These are phyloP conservation scores for Frankliniella intonsa DNA, from an alignment of 2,888 invertebrate genomes.

Conservation along the genomic window DNA sequence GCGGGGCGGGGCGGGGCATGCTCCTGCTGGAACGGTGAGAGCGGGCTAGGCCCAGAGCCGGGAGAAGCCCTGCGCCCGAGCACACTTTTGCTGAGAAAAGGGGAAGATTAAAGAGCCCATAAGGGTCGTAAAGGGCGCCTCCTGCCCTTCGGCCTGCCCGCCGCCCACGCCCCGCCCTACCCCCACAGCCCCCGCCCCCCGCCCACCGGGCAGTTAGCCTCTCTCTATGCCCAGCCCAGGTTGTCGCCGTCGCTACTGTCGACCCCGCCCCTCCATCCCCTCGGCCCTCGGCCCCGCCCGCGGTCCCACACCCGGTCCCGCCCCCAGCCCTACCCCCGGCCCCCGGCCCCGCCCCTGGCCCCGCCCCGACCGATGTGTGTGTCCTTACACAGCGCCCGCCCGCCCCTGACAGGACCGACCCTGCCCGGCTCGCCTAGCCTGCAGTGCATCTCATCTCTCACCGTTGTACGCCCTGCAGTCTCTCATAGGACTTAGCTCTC, in stretches of 20 bases:
- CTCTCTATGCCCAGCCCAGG: not conserved
- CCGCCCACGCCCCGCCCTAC: not conserved
- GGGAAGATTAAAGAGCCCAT: slow-evolving; percentile 1
- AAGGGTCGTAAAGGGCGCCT: not conserved
- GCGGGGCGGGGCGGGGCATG: no score
- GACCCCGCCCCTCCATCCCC: not conserved
- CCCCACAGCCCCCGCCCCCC: not conserved
- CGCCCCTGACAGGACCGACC: no score
- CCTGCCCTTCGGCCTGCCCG: not conserved
- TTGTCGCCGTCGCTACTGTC: not conserved
- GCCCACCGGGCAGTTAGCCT: not conserved
- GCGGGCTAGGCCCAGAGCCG: not conserved
- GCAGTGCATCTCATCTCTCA: no score
- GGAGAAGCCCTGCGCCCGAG: no score
- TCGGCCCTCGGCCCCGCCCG: no score
- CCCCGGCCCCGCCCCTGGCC: not conserved
- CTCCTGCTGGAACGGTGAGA: no score
- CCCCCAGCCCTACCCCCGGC: not conserved
- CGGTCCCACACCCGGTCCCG: not conserved
- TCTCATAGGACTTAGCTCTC: no score
- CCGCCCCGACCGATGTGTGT: no score
- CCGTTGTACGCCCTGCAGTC: no score
- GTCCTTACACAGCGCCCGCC: no score
- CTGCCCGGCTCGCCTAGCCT: no score
- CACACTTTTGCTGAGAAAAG: no score